Base-by-base conservation (phyloP, 2,797 vertebrate species). In the Picus viridis region DNA sequence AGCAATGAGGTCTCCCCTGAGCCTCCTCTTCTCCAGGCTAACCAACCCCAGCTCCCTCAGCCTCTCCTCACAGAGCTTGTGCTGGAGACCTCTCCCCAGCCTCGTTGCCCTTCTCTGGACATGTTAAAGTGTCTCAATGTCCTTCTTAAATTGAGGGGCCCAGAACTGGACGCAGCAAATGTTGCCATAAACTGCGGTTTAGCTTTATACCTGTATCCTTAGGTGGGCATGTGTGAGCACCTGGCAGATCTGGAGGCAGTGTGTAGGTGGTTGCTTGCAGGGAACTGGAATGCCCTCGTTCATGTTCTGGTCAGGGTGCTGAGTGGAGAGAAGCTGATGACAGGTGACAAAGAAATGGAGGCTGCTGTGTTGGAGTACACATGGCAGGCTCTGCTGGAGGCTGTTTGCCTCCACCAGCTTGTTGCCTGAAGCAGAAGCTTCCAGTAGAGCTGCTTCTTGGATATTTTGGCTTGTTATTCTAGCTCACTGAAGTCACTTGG, bases 131-230 rank as follows among this genome's bases (percentile, higher is more conserved):
- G 39, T 39, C 39, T 39, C 39, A 39, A 39, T 39, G 39, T 12
- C 39, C 39, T 39, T 39, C 39, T 39, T 39, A 39, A 39, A 39
- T 12, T 39, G 39, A 39, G 39, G 39, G 39, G 4, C 39, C 39
- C 39, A 39, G 39, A 39, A 39, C 39, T 39, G 39, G 39, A 39
- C 39, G 5, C 39, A 39, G 39, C 39, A 39, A 39, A 0, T 0
- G 3, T 4, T 5, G 4, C 45, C 17, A 6, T 22, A 1, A n/a
- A 2, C n/a, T 2, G 17, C 2, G 22, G 8, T 4, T 27, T 6
- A 2, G 7, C 34, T 43, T 0, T 0, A 0, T 12, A 2, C 7
- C 12, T 0, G 30, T 2, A 10, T 32, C 81, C 57, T 10, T 3
- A 1, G 63, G 45, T 4, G 6, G 2, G 7, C 2, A 24, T 2